Evolutionary conservation across 2,113 vertebrate species (phyloP).

Genomic region (Pluvianellus socialis): DNA sequence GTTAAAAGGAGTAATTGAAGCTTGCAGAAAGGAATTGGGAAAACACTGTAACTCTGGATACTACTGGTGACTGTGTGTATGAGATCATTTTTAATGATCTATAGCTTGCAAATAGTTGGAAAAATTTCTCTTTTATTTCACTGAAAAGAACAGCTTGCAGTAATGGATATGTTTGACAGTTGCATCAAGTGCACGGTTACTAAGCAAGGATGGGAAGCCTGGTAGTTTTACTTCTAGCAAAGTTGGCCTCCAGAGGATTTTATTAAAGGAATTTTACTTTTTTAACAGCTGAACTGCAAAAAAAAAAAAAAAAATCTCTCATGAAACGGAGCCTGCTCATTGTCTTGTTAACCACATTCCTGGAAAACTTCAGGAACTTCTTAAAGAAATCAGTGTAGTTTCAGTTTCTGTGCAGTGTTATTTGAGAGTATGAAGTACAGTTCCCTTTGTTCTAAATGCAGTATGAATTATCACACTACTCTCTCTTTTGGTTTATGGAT

Average conservation of each 20-base stretch:
- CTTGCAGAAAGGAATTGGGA: neutral
- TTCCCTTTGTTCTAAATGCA: neutral
- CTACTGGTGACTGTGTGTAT: neutral
- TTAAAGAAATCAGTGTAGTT: neutral
- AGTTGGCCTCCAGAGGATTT: neutral
- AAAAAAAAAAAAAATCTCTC: neutral
- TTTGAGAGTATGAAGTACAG: neutral
- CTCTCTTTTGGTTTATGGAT: neutral
- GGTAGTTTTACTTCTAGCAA: neutral
- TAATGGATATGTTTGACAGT: neutral
- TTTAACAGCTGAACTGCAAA: neutral
- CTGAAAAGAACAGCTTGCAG: conserved; percentile 21
- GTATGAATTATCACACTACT: neutral
- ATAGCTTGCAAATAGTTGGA: conserved; percentile 4
- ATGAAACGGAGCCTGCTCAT: neutral
- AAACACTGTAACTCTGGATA: neutral
- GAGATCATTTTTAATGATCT: conserved; percentile 9
- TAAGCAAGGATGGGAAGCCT: neutral
- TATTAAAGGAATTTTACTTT: neutral
- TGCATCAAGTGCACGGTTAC: neutral
- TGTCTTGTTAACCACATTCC: neutral
- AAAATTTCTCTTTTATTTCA: neutral
- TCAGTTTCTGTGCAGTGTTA: neutral
- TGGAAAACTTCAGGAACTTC: neutral
- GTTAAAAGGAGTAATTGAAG: conserved; percentile 23